These are phyloP conservation scores for Pseudachorutes palmiensis DNA, from an alignment of 1,140 invertebrate genomes.

Conservation along the genomic window DNA sequence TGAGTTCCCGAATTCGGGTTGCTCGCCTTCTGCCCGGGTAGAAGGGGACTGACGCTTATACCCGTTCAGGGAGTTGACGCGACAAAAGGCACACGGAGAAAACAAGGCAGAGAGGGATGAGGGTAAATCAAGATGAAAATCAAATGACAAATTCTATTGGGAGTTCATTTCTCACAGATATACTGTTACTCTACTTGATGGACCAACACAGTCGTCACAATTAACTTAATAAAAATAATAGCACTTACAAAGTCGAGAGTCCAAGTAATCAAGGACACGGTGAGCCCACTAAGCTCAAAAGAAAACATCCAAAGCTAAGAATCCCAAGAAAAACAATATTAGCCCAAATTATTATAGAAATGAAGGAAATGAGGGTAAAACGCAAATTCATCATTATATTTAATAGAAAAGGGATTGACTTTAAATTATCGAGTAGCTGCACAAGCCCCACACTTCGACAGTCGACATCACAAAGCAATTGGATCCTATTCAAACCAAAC, in stretches of 20 bases:
- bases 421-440: too few relatives aligned
- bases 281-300: too few relatives aligned
- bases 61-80: neutral
- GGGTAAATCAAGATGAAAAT: constrained; percentile 34
- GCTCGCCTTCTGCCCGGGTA: neutral
- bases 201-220: neutral
- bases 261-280: too few relatives aligned
- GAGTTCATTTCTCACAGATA: constrained; percentile 40
- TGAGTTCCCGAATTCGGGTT: too few relatives aligned
- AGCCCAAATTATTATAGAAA: too few relatives aligned
- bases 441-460: neutral
- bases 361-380: too few relatives aligned
- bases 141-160: constrained; percentile 39
- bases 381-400: too few relatives aligned
- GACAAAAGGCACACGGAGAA: neutral
- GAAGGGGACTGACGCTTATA: constrained; percentile 15
- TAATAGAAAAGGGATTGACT: too few relatives aligned
- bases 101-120: neutral
- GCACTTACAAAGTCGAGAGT: too few relatives aligned
- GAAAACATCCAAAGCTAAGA: too few relatives aligned
- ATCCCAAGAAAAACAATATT: too few relatives aligned
- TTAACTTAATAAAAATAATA: neutral
- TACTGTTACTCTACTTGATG: constrained; percentile 27
- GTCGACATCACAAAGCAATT: neutral
- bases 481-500: neutral